Base-by-base conservation (phyloP, 2,797 vertebrate species). In the Propithecus deckenii region DNA sequence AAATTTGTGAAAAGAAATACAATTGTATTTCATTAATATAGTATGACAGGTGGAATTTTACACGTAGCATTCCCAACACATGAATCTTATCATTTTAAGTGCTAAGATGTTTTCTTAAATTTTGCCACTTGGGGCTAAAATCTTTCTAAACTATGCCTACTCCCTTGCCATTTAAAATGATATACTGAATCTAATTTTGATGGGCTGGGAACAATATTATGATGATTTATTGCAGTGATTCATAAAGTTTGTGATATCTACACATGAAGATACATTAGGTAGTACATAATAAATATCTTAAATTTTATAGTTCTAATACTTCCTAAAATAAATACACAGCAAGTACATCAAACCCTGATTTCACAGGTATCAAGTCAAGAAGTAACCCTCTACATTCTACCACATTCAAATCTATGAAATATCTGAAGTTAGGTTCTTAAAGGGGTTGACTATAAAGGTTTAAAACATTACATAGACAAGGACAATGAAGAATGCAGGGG, bases 1-100 rank as follows among this genome's bases (percentile, higher is more conserved):
- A 57, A 87, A 95, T 57, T 93, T 86, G 22, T 55, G 14, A 83
- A 96, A 86, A 86, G 38, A 95, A 91, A 91, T 41, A 83, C 15
- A 92, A 75, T 22, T 46, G 1, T 74, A 67, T 65, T 95, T 93
- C 48, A 86, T 61, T 67, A 91, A 88, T 57, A n/a, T 50, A 87
- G 55, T 35, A 89, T 10, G 17, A 65, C 17, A 90, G 5, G 35
- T 18, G 41, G 71, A 83, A 92, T 14, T 63, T 46, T 41, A 91
- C 32, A 86, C 55, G 50, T 69, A 43, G 43, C 32, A 67, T 61
- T 92, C 28, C 15, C 23, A 84, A 52, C 4, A 94, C 28, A 80
- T 22, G 41, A 89, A 57, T 81, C 67, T 95, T 69, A 80, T 18
- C 65, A 41, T 84, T 92, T 65, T 74, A 89, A 89, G 74, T 52